Base-by-base conservation (phyloP, 2,888 invertebrate genomes). In the Charanyca ferruginea region DNA sequence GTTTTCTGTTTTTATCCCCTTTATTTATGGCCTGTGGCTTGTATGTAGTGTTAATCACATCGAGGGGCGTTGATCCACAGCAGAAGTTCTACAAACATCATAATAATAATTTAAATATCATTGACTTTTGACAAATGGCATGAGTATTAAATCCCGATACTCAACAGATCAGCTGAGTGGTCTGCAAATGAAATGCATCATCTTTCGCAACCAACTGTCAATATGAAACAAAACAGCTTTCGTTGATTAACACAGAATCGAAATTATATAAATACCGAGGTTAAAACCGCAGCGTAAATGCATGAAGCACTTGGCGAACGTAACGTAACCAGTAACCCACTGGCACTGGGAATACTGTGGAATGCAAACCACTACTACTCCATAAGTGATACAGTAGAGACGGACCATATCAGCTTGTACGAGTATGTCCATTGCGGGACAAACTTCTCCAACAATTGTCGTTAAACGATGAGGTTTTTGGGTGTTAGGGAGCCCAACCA, bases 191-290 rank as follows among this genome's bases (percentile, higher is more conserved):
- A 60, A 59, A 76, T 32, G 59, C 59, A 77, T 73, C 62, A 62
- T 67, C 52, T 78, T 73, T 78, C 60, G 78, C 65, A 77, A 74
- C 64, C 55, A 22, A 63, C 62, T 70, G 63, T 66, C 78, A 73
- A 77, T 73, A 52, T 62, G 74, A 77, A 61, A 65, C 20, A 42
- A 73, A 77, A 59, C 74, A 79, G 73, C 61, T 58, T 58, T 77
- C 59, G 63, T 67, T 66, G 59, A 77, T 65, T 67, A 20, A 69
- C 65, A 78, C 65, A 67, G 53, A 53, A 68, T 66, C 32, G 20
- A 55, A 47, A 62, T 63, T 48, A 57, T 79, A 77, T 77, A 67
- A 77, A 80, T 80, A 80, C 51, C 49, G 11, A 8, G 60, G 35
- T 68, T 59, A 64, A 38, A 35, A 68, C 51, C 66, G 57, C 62